Percentiles rank a stretch among this genome's conserved stretches.
Conservation (phyloP, 2,888 invertebrate species). For the Philereme vetulata region DNA sequence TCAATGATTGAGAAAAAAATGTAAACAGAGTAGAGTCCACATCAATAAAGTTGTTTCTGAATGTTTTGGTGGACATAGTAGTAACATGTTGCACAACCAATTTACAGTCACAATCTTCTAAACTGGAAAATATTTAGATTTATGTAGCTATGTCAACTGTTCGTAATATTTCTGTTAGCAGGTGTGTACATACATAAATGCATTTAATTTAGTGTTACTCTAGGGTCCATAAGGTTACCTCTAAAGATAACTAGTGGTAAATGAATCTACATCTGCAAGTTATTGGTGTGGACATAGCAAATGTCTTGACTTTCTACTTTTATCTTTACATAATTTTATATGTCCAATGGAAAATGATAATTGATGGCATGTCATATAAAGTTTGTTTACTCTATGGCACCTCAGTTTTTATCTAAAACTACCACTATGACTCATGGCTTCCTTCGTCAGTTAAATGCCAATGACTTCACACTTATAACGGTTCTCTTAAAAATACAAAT, state of each 20-base stretch:
- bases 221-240: too few species aligned
- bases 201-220: too few species aligned
- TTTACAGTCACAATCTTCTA: too few species aligned
- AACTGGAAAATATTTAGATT: too few species aligned
- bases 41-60: not conserved
- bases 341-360: not conserved
- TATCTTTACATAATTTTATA: not conserved
- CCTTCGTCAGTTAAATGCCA: constrained; percentile 9
- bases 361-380: not conserved
- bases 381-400: constrained; percentile 33
- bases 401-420: constrained; percentile 17
- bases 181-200: too few species aligned
- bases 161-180: too few species aligned
- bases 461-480: constrained; percentile 15
- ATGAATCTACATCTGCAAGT: not conserved
- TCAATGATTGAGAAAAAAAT: constrained; percentile 35
- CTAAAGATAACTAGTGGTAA: too few species aligned
- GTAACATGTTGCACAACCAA: too few species aligned
- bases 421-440: constrained; percentile 21
- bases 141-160: too few species aligned
- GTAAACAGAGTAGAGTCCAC: constrained; percentile 9
- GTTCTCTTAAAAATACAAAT: constrained; percentile 2
- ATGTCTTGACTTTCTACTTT: not conserved
- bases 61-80: too few species aligned
- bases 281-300: constrained; percentile 1